These are phyloP conservation scores for Scaptomyza caliginosa DNA, from an alignment of 2,888 invertebrate genomes.

Conservation along the genomic window DNA sequence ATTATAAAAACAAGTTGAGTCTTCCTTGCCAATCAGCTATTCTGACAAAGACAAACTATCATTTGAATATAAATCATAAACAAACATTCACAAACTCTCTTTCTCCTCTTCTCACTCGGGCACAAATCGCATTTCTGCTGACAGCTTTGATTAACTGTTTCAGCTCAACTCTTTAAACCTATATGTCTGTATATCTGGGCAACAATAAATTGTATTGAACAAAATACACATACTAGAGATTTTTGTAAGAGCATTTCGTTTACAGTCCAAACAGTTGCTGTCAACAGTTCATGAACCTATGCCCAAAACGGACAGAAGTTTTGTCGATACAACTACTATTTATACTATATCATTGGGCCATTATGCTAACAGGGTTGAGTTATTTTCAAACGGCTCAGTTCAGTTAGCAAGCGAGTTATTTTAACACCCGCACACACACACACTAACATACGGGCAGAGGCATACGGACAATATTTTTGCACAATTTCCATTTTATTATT, in stretches of 20 bases:
- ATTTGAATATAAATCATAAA: not conserved
- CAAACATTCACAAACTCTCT: not conserved
- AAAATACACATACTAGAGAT: slow-evolving; percentile 20
- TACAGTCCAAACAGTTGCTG: slow-evolving; percentile 36
- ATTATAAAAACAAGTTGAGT: not conserved
- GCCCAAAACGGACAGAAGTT: slow-evolving; percentile 3
- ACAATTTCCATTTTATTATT: slow-evolving; percentile 75
- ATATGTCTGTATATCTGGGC: not conserved
- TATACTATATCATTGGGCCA: slow-evolving; percentile 40
- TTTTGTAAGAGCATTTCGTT: slow-evolving; percentile 20
- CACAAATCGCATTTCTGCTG: not conserved
- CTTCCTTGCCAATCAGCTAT: not conserved
- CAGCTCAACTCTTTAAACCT: slow-evolving; percentile 4
- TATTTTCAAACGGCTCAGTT: slow-evolving; percentile 8
- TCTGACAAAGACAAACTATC: not conserved
- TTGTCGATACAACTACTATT: slow-evolving; percentile 17
- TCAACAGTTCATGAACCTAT: slow-evolving; percentile 46
- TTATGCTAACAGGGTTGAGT: slow-evolving; percentile 44
- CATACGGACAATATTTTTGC: slow-evolving; percentile 66
- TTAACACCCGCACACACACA: slow-evolving; percentile 4
- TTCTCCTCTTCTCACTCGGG: not conserved
- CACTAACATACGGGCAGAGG: not conserved
- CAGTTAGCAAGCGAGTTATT: slow-evolving; percentile 38
- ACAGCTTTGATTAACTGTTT: slow-evolving; percentile 13
- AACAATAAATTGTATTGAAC: slow-evolving; percentile 19